Base-by-base conservation (phyloP, 2,113 vertebrate genomes). In the Austrofundulus limnaeus region DNA sequence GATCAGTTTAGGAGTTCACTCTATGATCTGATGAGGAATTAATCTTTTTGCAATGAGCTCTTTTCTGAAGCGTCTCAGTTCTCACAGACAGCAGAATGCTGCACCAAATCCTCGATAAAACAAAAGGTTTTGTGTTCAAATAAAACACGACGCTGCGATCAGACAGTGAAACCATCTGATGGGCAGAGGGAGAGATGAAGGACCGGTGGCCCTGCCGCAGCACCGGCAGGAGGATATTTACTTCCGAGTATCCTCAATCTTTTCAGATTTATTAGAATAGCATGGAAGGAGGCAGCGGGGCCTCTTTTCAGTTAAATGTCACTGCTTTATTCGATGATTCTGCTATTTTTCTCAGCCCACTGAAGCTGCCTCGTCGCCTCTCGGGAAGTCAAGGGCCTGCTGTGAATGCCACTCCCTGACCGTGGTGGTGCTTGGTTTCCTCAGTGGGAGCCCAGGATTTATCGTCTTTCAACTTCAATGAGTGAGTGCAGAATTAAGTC, bases 281-380 rank as follows among this genome's bases (percentile, higher is more conserved):
- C 77, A 48, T 25, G 14, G 21, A 70, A 41, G 58, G 54, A 70
- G 59, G 72, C 68, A 51, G 70, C 59, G 15, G 25, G 38, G 72
- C 39, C 58, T 52, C 70, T 66, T 66, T 65, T 61, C 66, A 78
- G 59, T 74, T 88, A 89, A 90, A 92, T 90, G 89, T 89, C 89
- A 91, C 76, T 66, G 82, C 61, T 73, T 82, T 72, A 70, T 81
- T 80, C 80, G 49, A 56, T 43, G 66, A 72, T 55, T 56, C 74
- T 3, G 23, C 64, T 5, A 56, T 84, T 75, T 48, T 78, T 87
- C 76, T 78, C 78, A 66, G 61, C 42, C 65, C 51, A 46, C 55
- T 80, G 82, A 53, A 82, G 76, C 66, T 15, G 52, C 53, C 65
- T 57, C 8, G 1, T 47, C 46, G 25, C 48, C 66, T 83, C 75